Evolutionary conservation across 2,888 invertebrate species (phyloP).

Genomic region (Cacoxenus indagator): DNA sequence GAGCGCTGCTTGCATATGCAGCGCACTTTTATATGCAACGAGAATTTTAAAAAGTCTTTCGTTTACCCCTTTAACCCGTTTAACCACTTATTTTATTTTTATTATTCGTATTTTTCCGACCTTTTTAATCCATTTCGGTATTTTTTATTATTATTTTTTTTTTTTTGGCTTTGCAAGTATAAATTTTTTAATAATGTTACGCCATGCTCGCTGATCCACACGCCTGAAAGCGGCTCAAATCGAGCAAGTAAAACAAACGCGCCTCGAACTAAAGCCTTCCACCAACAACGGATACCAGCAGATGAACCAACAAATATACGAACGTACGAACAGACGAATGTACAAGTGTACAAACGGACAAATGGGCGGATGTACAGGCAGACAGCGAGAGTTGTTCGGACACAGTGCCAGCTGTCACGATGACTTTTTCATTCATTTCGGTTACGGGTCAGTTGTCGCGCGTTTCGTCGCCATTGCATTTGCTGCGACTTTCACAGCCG

Average conservation of each 20-base stretch:
- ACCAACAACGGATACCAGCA: neutral
- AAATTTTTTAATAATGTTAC: constrained; percentile 22
- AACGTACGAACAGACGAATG: neutral
- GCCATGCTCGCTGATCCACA: neutral
- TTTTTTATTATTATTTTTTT: neutral
- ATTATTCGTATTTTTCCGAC: neutral
- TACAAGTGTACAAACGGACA: neutral
- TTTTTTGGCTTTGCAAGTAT: neutral
- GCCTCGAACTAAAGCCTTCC: neutral
- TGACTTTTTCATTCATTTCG: neutral
- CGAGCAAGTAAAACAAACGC: neutral
- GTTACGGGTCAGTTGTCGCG: neutral
- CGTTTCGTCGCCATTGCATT: neutral
- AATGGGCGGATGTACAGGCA: neutral
- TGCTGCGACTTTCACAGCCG: neutral
- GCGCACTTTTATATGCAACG: neutral
- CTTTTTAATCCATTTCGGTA: neutral
- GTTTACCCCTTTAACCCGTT: too few relatives aligned
- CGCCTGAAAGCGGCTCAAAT: constrained; percentile 10
- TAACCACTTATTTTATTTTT: constrained; percentile 3
- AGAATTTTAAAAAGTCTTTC: too few relatives aligned
- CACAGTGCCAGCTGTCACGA: neutral
- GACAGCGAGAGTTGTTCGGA: neutral
- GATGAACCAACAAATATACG: neutral
- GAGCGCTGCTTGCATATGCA: neutral